These are phyloP conservation scores for Bombyx mandarina DNA, from an alignment of 1,140 invertebrate species.

Conservation along the genomic window DNA sequence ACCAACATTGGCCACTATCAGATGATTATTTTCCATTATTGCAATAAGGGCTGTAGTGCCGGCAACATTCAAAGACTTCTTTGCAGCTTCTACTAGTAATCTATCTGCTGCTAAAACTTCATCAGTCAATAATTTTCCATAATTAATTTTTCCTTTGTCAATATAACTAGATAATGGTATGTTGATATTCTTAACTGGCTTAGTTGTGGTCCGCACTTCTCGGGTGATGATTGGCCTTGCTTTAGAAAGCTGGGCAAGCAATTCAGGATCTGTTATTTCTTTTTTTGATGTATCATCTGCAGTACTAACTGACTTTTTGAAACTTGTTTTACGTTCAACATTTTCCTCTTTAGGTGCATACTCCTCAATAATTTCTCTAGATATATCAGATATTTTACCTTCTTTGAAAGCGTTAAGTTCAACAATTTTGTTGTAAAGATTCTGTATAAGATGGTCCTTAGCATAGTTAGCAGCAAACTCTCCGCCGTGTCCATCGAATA, in stretches of 20 bases:
- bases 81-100: constrained; percentile 83
- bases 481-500: constrained; percentile 96
- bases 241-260: constrained; percentile 77
- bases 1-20: constrained; percentile 96
- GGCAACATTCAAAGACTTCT: constrained; percentile 87
- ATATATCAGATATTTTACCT: constrained; percentile 65
- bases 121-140: constrained; percentile 85
- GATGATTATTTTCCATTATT: constrained; percentile 82
- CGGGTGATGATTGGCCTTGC: constrained; percentile 73
- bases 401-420: constrained; percentile 79
- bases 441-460: constrained; percentile 84
- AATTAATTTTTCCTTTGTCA: constrained; percentile 82
- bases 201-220: constrained; percentile 69
- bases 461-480: constrained; percentile 95
- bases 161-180: constrained; percentile 72
- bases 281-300: constrained; percentile 71
- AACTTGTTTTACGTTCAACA: constrained; percentile 74
- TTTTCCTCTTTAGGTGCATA: constrained; percentile 57
- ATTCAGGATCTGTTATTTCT: constrained; percentile 78
- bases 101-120: constrained; percentile 88
- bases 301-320: constrained; percentile 75
- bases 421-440: constrained; percentile 81
- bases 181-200: constrained; percentile 47
- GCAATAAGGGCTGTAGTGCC: constrained; percentile 95
- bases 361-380: constrained; percentile 55